A percentile compares a stretch with the other conserved stretches of the same genome.
Evolutionary conservation across 2,113 vertebrate species (phyloP).

Genomic region (Chrysochloris asiatica): DNA sequence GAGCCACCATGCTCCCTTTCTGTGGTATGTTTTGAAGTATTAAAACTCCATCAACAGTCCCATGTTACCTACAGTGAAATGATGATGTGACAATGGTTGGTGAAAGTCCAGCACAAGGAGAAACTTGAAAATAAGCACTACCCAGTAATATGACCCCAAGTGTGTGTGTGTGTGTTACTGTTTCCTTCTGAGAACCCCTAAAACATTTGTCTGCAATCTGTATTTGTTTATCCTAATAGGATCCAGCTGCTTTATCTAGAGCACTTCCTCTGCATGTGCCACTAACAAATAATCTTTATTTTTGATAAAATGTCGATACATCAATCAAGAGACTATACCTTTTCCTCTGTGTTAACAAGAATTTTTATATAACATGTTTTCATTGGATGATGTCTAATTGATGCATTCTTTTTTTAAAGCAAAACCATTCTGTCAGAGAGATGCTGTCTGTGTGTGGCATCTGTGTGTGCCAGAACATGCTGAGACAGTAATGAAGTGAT

Average conservation of each 20-base stretch:
- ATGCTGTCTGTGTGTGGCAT: slow-evolving; percentile 25
- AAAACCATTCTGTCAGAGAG: background rate
- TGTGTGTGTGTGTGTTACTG: background rate
- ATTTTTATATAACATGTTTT: background rate
- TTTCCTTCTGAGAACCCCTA: background rate
- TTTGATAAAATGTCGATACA: background rate
- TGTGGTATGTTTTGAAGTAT: too few relatives aligned
- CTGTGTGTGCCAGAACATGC: background rate
- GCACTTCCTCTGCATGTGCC: background rate
- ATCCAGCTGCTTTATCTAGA: slow-evolving; percentile 22
- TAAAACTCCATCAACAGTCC: background rate
- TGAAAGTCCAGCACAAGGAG: background rate
- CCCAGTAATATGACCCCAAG: background rate
- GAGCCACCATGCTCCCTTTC: too few relatives aligned
- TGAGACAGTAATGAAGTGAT: slow-evolving; percentile 28
- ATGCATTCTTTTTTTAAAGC: slow-evolving; percentile 56
- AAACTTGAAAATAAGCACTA: background rate
- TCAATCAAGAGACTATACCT: slow-evolving; percentile 37
- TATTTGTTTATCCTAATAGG: background rate
- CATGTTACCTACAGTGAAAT: background rate
- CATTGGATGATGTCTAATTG: slow-evolving; percentile 16
- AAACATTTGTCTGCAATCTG: background rate
- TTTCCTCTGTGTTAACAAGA: slow-evolving; percentile 6
- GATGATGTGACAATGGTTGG: background rate
- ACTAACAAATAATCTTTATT: background rate